A percentile compares a stretch with the other conserved stretches of the same genome.
Evolutionary conservation across 2,113 vertebrate genomes (phyloP).

Genomic region (Sinocyclocheilus grahami): DNA sequence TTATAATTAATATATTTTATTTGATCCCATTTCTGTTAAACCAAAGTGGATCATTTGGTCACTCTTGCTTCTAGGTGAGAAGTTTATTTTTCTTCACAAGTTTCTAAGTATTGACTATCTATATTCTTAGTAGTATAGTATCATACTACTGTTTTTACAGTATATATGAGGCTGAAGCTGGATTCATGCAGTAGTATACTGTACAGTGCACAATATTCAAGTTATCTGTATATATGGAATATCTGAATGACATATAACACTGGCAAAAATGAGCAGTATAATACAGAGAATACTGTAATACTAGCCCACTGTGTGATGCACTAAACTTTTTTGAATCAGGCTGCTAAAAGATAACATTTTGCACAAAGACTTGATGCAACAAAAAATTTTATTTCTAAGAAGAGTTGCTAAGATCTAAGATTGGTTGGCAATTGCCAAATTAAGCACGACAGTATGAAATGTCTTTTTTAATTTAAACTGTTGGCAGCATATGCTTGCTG

Average conservation of each 20-base stretch:
- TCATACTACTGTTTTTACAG: background rate
- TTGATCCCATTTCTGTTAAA: constrained; percentile 87
- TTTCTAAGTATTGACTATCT: background rate
- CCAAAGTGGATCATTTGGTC: constrained; percentile 90
- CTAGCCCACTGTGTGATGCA: too few species aligned
- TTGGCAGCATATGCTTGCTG: too few species aligned
- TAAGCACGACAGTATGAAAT: too few species aligned
- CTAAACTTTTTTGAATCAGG: background rate
- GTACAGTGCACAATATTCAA: background rate
- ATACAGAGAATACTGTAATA: background rate
- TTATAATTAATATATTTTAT: too few species aligned
- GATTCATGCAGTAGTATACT: background rate
- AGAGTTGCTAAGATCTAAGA: too few species aligned
- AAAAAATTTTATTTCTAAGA: background rate
- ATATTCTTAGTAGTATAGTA: background rate
- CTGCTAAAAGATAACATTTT: background rate
- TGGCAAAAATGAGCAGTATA: background rate
- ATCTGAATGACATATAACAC: background rate
- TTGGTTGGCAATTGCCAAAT: too few species aligned
- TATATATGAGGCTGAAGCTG: background rate
- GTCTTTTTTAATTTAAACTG: too few species aligned
- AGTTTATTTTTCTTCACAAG: constrained; percentile 62
- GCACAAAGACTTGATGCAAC: background rate
- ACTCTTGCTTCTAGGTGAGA: constrained; percentile 87
- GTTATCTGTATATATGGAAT: background rate